A percentile compares a stretch with the other conserved stretches of the same genome.
phyloP scores from a whole-genome alignment of 2,797 vertebrate genomes.

The Halcyon leucocephala region DNA sequence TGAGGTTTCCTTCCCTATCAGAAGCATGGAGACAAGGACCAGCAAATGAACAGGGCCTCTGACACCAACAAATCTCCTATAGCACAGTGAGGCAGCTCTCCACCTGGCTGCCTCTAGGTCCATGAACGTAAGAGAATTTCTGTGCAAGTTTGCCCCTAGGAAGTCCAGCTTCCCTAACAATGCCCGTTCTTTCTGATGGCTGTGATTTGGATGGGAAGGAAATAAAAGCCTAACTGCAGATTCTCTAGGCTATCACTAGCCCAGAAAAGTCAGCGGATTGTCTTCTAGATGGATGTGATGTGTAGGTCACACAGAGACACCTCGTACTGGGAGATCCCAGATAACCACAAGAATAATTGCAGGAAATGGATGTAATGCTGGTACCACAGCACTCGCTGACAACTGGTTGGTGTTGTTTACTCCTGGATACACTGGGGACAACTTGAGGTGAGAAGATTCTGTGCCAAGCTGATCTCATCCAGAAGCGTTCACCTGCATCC shows the following conservation, averaged over 20 bases:
- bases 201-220: neutral
- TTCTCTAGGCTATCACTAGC: neutral
- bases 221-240: neutral
- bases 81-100: neutral
- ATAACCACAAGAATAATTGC: neutral
- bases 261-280: neutral
- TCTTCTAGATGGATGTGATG: neutral
- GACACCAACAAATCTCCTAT: neutral
- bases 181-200: neutral
- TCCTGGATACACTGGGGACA: neutral
- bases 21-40: neutral
- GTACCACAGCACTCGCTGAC: neutral
- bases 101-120: neutral
- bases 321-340: neutral
- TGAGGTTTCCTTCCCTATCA: neutral
- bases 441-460: neutral
- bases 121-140: neutral
- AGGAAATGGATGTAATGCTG: neutral
- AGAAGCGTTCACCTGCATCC: neutral
- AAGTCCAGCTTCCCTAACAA: neutral
- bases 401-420: neutral
- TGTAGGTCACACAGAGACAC: neutral
- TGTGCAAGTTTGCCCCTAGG: neutral
- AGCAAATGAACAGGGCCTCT: neutral
- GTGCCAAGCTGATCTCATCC: neutral